Percentiles rank a stretch among this genome's conserved stretches.
These are phyloP conservation scores for Neodiprion pinetum DNA, from an alignment of 1,140 invertebrate genomes.

Conservation along the genomic window DNA sequence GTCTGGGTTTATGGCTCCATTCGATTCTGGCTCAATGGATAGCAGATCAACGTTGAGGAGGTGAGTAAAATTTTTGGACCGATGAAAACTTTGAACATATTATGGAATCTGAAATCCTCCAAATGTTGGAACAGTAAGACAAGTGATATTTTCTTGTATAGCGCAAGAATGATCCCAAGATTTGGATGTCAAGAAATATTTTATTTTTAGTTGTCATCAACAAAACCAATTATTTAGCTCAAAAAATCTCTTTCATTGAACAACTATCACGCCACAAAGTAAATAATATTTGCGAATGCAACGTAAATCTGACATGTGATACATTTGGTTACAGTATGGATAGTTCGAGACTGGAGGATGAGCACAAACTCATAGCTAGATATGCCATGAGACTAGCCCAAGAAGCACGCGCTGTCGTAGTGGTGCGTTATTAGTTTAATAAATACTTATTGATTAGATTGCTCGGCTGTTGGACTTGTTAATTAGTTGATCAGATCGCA, in stretches of 20 bases:
- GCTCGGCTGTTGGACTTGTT: background rate
- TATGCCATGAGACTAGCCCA: constrained; percentile 94
- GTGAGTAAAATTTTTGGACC: constrained; percentile 40
- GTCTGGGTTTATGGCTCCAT: constrained; percentile 68
- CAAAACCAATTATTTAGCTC: constrained; percentile 6
- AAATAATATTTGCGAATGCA: constrained; percentile 17
- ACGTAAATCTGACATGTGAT: background rate
- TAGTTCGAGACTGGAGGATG: constrained; percentile 81
- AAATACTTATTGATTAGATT: constrained; percentile 20
- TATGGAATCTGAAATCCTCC: too few species aligned
- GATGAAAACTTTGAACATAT: too few species aligned
- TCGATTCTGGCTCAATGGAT: constrained; percentile 83
- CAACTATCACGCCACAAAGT: too few species aligned
- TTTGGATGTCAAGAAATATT: too few species aligned
- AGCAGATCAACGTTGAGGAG: constrained; percentile 77
- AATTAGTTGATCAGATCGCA: background rate
- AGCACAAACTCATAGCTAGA: constrained; percentile 94
- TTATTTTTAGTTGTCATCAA: too few species aligned
- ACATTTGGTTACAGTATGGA: constrained; percentile 59
- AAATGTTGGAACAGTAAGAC: too few species aligned
- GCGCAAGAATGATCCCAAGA: too few species aligned
- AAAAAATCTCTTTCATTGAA: constrained; percentile 4
- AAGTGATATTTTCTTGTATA: background rate
- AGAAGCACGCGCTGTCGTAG: constrained; percentile 85
- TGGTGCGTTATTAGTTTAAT: constrained; percentile 67